phyloP scores from a whole-genome alignment of 2,888 invertebrate genomes.

The Clivina fossor region DNA sequence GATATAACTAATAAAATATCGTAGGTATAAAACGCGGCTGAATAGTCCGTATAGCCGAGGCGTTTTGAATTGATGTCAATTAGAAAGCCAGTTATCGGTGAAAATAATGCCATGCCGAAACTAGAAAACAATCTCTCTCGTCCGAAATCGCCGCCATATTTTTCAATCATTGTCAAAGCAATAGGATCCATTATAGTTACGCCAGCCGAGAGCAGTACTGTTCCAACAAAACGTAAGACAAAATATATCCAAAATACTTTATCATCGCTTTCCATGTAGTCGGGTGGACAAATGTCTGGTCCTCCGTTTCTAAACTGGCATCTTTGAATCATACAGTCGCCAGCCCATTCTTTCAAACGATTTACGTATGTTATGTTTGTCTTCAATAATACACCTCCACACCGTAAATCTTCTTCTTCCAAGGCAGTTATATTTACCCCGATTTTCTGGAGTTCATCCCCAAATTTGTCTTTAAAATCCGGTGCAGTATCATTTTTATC shows the following conservation, averaged over 20 bases:
- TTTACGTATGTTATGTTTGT: slow-evolving; percentile 67
- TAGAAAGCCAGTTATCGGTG: slow-evolving; percentile 76
- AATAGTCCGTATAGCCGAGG: slow-evolving; percentile 78
- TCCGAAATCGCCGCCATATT: slow-evolving; percentile 80
- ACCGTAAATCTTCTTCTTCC: slow-evolving; percentile 72
- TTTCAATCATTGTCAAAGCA: slow-evolving; percentile 81
- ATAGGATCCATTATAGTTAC: slow-evolving; percentile 89
- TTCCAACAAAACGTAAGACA: slow-evolving; percentile 74
- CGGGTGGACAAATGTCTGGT: slow-evolving; percentile 76
- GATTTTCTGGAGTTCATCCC: slow-evolving; percentile 62
- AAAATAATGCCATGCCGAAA: slow-evolving; percentile 80
- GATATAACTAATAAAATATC: slow-evolving; percentile 73
- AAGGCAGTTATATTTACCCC: slow-evolving; percentile 74
- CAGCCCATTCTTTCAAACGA: slow-evolving; percentile 62
- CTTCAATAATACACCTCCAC: slow-evolving; percentile 70
- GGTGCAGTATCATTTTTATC: slow-evolving; percentile 74
- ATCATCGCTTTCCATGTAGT: slow-evolving; percentile 76
- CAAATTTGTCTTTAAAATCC: slow-evolving; percentile 72
- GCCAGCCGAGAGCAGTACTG: slow-evolving; percentile 80
- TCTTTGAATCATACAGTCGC: slow-evolving; percentile 75
- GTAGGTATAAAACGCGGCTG: slow-evolving; percentile 84
- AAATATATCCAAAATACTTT: slow-evolving; percentile 84
- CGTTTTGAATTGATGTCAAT: slow-evolving; percentile 71
- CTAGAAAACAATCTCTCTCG: slow-evolving; percentile 78
- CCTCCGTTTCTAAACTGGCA: slow-evolving; percentile 75